These are phyloP conservation scores for Onychomys leucogaster DNA, from an alignment of 2,797 vertebrate species.

Conservation along the genomic window DNA sequence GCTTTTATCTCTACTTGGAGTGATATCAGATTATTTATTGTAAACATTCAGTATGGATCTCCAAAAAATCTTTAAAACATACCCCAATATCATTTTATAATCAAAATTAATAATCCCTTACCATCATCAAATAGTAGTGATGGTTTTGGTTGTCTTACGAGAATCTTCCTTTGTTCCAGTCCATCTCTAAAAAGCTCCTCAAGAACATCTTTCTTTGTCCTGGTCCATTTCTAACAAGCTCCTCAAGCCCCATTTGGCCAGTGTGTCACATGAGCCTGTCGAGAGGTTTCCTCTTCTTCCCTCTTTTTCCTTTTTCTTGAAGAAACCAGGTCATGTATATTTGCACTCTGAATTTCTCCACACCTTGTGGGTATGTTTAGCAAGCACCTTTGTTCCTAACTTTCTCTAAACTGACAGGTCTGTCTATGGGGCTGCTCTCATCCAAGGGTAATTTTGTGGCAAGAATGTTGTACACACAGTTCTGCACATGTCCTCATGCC, in stretches of 20 bases:
- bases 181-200: too few relatives aligned
- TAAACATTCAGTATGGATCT: neutral
- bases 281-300: neutral
- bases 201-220: neutral
- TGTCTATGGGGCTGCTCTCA: neutral
- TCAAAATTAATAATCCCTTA: neutral
- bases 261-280: neutral
- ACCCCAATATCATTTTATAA: neutral
- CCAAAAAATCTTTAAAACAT: neutral
- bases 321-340: neutral
- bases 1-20: neutral
- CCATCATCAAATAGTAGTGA: neutral
- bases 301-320: conserved; percentile 7
- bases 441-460: neutral
- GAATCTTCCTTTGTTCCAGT: too few relatives aligned
- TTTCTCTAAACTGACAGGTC: neutral
- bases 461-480: neutral
- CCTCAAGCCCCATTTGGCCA: neutral
- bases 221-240: neutral
- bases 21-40: neutral
- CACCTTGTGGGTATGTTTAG: neutral
- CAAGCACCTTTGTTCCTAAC: neutral
- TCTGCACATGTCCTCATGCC: neutral
- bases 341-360: neutral
- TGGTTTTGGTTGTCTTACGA: neutral